phyloP scores from a whole-genome alignment of 2,888 invertebrate genomes.

The Odontomyia ornata region DNA sequence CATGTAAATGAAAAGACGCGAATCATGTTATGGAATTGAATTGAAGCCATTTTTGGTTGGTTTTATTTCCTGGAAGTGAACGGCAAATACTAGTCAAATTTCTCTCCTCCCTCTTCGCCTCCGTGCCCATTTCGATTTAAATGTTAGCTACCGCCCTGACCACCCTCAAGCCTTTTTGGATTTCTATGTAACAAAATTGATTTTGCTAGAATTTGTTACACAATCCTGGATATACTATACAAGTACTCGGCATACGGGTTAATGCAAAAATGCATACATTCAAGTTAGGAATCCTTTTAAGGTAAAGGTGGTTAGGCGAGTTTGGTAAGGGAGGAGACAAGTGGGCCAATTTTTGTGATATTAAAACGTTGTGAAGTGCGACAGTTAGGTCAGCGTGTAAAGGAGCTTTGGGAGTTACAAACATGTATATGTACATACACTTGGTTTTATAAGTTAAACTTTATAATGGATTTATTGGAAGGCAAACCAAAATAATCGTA shows the following conservation, averaged over 20 bases:
- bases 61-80: not conserved
- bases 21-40: not conserved
- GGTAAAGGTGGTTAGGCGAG: not conserved
- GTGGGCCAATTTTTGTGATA: too few species aligned
- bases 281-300: not conserved
- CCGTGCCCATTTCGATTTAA: not conserved
- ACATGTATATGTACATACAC: too few species aligned
- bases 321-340: too few species aligned
- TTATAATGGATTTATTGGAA: too few species aligned
- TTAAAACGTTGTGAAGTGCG: too few species aligned
- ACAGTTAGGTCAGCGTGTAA: too few species aligned
- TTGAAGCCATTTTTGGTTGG: slow-evolving; percentile 1
- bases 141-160: not conserved
- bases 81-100: not conserved
- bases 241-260: too few species aligned
- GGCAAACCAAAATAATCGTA: too few species aligned
- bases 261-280: not conserved
- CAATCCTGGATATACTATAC: too few species aligned
- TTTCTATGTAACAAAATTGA: slow-evolving; percentile 1
- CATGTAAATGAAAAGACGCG: not conserved
- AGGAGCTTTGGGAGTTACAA: too few species aligned
- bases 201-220: slow-evolving; percentile 19
- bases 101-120: too few species aligned
- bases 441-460: too few species aligned
- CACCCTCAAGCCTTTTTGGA: slow-evolving; percentile 5